These are phyloP conservation scores for Mus spicilegus DNA, from an alignment of 2,113 vertebrate genomes.

Conservation along the genomic window DNA sequence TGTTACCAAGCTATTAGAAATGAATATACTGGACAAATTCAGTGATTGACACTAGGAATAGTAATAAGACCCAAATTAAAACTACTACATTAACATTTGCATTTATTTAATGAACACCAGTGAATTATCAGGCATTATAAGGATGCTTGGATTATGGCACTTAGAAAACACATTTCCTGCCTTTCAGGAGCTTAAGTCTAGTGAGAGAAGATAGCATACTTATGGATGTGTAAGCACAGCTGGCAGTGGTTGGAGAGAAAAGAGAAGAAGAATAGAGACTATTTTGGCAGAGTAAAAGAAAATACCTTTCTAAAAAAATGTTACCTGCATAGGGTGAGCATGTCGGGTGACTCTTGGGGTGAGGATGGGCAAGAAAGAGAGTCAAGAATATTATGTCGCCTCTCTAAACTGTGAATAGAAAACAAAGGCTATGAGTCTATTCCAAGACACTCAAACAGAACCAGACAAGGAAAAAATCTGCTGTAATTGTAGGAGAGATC, in stretches of 20 bases:
- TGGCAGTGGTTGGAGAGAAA: not conserved
- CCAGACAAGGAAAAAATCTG: not conserved
- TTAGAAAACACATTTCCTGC: not conserved
- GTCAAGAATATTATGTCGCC: not conserved
- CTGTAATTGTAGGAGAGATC: not conserved
- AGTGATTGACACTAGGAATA: not conserved
- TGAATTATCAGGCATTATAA: not conserved
- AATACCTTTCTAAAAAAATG: not conserved
- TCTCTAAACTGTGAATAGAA: too few species aligned
- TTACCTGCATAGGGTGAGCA: not conserved
- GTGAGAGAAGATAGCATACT: not conserved
- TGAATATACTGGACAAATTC: not conserved
- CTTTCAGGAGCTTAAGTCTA: not conserved
- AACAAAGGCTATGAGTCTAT: fast-evolving
- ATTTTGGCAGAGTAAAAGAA: not conserved
- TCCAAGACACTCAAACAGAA: not conserved
- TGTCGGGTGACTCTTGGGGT: not conserved
- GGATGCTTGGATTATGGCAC: not conserved
- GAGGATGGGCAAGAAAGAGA: not conserved
- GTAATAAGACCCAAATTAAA: not conserved
- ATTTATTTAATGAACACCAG: not conserved
- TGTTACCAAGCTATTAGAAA: not conserved
- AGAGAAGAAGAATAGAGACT: not conserved
- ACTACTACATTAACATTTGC: not conserved
- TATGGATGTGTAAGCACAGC: not conserved